These are phyloP conservation scores for Cephus cinctus DNA, from an alignment of 1,140 invertebrate species.

Conservation along the genomic window DNA sequence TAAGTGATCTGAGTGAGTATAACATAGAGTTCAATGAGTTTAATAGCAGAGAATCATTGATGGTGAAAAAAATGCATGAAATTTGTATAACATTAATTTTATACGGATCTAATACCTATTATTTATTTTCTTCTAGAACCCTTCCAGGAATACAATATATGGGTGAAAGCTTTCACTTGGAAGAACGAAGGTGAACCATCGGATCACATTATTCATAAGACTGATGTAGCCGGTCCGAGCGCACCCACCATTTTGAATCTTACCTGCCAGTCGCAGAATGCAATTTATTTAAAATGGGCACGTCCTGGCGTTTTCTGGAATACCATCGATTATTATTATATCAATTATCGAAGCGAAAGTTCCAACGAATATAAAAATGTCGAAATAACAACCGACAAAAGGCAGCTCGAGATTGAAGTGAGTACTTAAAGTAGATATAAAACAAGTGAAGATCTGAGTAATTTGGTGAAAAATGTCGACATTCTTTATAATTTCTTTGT, in stretches of 20 bases:
- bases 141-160: slow-evolving; percentile 81
- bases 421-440: no score
- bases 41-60: no score
- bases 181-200: slow-evolving; percentile 75
- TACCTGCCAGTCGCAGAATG: slow-evolving; percentile 75
- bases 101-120: no score
- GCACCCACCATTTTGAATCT: slow-evolving; percentile 78
- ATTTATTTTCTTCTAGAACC: slow-evolving; percentile 64
- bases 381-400: slow-evolving; percentile 59
- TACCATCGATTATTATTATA: slow-evolving; percentile 77
- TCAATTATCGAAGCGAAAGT: slow-evolving; percentile 67
- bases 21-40: no score
- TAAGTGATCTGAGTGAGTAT: slow-evolving; percentile 66
- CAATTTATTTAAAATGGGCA: slow-evolving; percentile 79
- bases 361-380: slow-evolving; percentile 64
- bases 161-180: slow-evolving; percentile 76
- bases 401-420: slow-evolving; percentile 64
- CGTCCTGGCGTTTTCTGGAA: slow-evolving; percentile 72
- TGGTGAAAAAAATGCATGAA: no score
- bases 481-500: no score
- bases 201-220: slow-evolving; percentile 68
- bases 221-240: slow-evolving; percentile 79
- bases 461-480: neutral
- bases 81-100: no score
- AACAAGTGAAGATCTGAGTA: neutral